A percentile compares a stretch with the other conserved stretches of the same genome.
Evolutionary conservation across 2,113 vertebrate genomes (phyloP).

Genomic region (Zosterops lateralis): DNA sequence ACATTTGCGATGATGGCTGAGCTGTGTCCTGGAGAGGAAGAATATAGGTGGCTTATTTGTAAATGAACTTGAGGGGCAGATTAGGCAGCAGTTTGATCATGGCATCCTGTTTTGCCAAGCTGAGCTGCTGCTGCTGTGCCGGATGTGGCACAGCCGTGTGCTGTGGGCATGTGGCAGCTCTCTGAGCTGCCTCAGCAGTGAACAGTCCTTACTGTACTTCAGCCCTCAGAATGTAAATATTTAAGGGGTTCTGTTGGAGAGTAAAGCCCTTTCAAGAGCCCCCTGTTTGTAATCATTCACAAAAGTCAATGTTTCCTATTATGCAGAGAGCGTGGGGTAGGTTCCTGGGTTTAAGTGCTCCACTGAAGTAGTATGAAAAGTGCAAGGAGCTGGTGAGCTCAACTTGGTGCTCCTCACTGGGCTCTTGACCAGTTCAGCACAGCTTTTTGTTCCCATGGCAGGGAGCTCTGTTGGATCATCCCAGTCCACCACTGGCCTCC

Average conservation of each 20-base stretch:
- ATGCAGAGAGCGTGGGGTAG: not conserved
- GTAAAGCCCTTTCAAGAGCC: conserved; percentile 47
- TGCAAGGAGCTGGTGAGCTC: not conserved
- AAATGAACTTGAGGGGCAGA: not conserved
- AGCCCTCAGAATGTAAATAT: conserved; percentile 59
- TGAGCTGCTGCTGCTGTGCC: not conserved
- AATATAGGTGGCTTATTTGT: not conserved
- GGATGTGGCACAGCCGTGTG: not conserved
- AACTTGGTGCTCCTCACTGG: not conserved
- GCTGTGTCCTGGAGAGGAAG: not conserved
- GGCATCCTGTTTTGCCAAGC: not conserved
- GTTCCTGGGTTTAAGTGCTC: conserved; percentile 18
- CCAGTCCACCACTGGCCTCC: not conserved
- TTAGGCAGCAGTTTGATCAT: not conserved
- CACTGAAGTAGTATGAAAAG: not conserved
- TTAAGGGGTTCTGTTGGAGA: conserved; percentile 37
- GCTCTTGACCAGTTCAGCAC: not conserved
- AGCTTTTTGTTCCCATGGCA: not conserved
- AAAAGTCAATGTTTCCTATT: conserved; percentile 49
- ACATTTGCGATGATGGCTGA: not conserved
- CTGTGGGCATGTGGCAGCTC: not conserved
- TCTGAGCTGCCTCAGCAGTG: not conserved
- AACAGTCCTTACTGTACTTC: not conserved
- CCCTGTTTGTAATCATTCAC: conserved; percentile 60
- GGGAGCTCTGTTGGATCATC: not conserved